Conservation (phyloP, 1,140 invertebrate species). For the Sycophila sp. region DNA sequence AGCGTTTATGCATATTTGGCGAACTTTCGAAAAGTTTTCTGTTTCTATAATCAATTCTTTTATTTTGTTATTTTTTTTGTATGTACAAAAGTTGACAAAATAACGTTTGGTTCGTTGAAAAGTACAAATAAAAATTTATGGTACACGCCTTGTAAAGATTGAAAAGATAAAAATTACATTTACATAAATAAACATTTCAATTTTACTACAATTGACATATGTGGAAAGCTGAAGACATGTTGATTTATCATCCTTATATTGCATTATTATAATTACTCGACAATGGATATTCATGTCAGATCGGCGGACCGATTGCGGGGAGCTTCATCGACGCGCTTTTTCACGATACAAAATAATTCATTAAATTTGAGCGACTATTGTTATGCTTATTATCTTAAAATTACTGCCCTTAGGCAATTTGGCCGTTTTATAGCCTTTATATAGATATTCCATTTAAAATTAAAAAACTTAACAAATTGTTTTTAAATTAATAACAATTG, state of each 20-base stretch:
- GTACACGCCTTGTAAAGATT: neutral
- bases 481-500: too few species aligned
- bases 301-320: too few species aligned
- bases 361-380: neutral
- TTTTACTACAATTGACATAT: neutral
- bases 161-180: too few species aligned
- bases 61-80: slow-evolving; percentile 28
- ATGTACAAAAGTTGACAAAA: slow-evolving; percentile 32
- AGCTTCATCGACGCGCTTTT: too few species aligned
- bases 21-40: neutral
- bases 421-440: neutral
- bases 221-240: neutral
- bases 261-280: neutral
- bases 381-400: neutral
- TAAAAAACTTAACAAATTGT: slow-evolving; percentile 26
- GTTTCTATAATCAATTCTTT: slow-evolving; percentile 13
- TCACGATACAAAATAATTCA: neutral
- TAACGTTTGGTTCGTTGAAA: neutral
- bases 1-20: too few species aligned
- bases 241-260: neutral
- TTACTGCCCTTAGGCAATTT: too few species aligned
- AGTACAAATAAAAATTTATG: neutral
- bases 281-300: too few species aligned
- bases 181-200: neutral
- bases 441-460: slow-evolving; percentile 16